These are phyloP conservation scores for Tetramorium alpestre DNA, from an alignment of 1,140 invertebrate genomes.

Conservation along the genomic window DNA sequence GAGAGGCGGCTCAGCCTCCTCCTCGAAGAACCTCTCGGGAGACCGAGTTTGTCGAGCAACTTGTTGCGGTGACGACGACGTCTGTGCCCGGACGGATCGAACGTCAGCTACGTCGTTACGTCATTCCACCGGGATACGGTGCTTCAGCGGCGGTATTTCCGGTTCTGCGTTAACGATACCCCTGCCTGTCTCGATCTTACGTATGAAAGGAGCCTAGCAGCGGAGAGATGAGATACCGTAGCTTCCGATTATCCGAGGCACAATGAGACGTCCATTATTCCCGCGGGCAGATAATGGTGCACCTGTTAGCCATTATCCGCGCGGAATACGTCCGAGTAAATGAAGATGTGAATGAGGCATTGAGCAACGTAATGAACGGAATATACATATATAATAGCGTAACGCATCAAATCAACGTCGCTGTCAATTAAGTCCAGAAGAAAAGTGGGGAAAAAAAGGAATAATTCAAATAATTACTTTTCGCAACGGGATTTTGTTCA, in stretches of 20 bases:
- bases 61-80: conserved; percentile 47
- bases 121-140: not conserved
- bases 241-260: conserved; percentile 15
- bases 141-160: conserved; percentile 3
- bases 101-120: conserved; percentile 29
- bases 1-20: not conserved
- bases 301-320: conserved; percentile 14
- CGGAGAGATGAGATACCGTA: conserved; percentile 16
- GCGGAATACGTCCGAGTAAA: not conserved
- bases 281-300: not conserved
- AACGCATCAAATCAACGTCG: not conserved
- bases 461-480: too few species aligned
- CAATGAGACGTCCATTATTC: conserved; percentile 25
- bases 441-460: too few species aligned
- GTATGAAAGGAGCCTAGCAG: not conserved
- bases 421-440: not conserved
- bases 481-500: not conserved
- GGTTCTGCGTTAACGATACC: conserved; percentile 1
- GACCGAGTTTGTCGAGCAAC: conserved; percentile 47
- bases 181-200: conserved; percentile 23
- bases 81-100: conserved; percentile 14
- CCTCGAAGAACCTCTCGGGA: not conserved
- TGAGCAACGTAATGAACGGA: not conserved
- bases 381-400: not conserved
- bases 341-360: not conserved